A percentile compares a stretch with the other conserved stretches of the same genome.
Evolutionary conservation across 2,113 vertebrate species (phyloP).

Genomic region (Python bivittatus): DNA sequence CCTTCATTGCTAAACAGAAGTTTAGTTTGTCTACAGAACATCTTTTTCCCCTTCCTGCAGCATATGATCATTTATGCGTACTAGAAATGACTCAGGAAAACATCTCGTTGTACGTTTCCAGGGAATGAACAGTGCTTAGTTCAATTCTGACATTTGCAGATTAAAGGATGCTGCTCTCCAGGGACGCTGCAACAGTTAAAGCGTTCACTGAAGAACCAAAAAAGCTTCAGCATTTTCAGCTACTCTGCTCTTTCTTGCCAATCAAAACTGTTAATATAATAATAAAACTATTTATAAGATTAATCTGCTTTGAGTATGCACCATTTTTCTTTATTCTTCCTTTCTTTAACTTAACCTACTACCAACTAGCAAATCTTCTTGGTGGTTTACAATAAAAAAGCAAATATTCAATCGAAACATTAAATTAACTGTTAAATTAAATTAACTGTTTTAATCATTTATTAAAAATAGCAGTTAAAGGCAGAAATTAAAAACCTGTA

Average conservation of each 20-base stretch:
- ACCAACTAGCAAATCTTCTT: not conserved
- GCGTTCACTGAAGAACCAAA: not conserved
- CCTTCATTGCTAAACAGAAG: slow-evolving; percentile 15
- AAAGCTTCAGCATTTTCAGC: not conserved
- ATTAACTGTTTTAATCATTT: too few relatives aligned
- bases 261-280: not conserved
- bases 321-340: not conserved
- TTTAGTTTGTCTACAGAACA: not conserved
- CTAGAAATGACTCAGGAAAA: not conserved
- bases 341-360: not conserved
- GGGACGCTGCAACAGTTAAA: not conserved
- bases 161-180: not conserved
- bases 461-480: not conserved
- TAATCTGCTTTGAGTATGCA: not conserved
- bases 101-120: not conserved
- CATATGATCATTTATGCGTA: not conserved
- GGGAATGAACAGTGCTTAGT: not conserved
- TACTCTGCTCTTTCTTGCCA: not conserved
- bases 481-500: not conserved
- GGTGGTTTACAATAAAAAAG: not conserved
- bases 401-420: not conserved
- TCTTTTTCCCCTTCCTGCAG: not conserved
- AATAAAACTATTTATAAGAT: not conserved
- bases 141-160: slow-evolving; percentile 25
- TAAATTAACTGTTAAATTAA: too few relatives aligned